Conservation (phyloP, 2,888 invertebrate species). For the Liposcelis brunnea region DNA sequence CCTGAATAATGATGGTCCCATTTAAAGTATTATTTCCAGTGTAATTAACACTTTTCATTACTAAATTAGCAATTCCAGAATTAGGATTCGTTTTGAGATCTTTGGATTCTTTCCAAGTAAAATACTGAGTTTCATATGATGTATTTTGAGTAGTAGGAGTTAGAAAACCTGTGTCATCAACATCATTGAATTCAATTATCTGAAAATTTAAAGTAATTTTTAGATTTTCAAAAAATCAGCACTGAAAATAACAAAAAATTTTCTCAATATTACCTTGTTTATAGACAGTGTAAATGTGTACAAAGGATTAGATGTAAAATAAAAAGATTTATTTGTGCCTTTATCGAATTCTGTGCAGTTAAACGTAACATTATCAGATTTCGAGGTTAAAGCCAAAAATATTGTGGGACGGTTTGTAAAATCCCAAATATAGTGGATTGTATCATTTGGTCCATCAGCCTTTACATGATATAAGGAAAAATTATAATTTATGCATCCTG, state of each 20-base stretch:
- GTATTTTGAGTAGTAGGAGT: conserved; percentile 19
- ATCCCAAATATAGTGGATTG: conserved; percentile 49
- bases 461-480: conserved; percentile 33
- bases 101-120: conserved; percentile 26
- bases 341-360: conserved; percentile 29
- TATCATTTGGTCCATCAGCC: conserved; percentile 38
- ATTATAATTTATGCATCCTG: conserved; percentile 22
- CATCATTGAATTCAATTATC: conserved; percentile 42
- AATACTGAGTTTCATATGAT: conserved; percentile 23
- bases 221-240: conserved; percentile 7
- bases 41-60: conserved; percentile 21
- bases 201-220: conserved; percentile 20
- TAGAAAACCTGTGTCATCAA: conserved; percentile 31
- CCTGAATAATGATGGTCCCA: conserved; percentile 23
- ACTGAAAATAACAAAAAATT: neutral
- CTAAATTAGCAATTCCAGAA: conserved; percentile 24
- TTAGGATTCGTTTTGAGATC: conserved; percentile 21
- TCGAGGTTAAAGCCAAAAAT: conserved; percentile 33
- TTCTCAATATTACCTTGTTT: conserved; percentile 34
- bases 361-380: conserved; percentile 30
- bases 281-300: conserved; percentile 43
- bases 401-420: conserved; percentile 42
- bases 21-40: conserved; percentile 16
- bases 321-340: conserved; percentile 22
- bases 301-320: conserved; percentile 28